phyloP scores from a whole-genome alignment of 2,113 vertebrate species.

The Zootoca vivipara region DNA sequence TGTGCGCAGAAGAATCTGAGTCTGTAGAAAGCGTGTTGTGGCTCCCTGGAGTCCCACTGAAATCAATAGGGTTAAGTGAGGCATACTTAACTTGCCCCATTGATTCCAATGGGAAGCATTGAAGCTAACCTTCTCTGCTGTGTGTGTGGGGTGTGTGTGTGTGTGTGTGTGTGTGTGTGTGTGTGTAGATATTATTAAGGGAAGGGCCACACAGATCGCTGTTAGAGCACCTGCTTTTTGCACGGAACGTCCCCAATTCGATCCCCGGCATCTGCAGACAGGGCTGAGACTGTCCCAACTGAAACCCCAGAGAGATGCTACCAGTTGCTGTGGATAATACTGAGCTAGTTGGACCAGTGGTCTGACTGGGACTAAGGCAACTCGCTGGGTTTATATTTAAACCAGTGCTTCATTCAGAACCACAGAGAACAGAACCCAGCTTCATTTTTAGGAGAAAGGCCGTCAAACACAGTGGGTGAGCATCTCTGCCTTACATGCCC shows the following conservation, averaged over 20 bases:
- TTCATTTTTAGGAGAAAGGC: no score
- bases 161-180: not conserved
- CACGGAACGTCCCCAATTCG: not conserved
- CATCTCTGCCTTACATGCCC: no score
- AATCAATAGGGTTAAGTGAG: not conserved
- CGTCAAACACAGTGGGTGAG: no score
- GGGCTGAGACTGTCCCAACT: not conserved
- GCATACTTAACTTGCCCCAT: no score
- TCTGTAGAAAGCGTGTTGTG: not conserved
- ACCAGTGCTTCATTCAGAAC: no score
- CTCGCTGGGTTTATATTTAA: not conserved
- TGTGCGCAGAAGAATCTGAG: not conserved
- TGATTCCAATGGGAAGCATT: not conserved
- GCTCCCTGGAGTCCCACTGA: not conserved
- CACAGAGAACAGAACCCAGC: no score
- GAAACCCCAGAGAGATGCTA: not conserved
- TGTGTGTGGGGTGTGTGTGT: not conserved
- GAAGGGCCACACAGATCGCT: not conserved
- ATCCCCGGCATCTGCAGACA: not conserved
- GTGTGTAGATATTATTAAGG: not conserved
- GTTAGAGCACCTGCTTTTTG: not conserved
- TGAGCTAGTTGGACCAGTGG: no score
- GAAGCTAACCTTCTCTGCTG: not conserved
- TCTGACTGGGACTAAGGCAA: not conserved
- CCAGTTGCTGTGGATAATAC: not conserved